phyloP scores from a whole-genome alignment of 2,797 vertebrate genomes.

The Ambastaia sidthimunki region DNA sequence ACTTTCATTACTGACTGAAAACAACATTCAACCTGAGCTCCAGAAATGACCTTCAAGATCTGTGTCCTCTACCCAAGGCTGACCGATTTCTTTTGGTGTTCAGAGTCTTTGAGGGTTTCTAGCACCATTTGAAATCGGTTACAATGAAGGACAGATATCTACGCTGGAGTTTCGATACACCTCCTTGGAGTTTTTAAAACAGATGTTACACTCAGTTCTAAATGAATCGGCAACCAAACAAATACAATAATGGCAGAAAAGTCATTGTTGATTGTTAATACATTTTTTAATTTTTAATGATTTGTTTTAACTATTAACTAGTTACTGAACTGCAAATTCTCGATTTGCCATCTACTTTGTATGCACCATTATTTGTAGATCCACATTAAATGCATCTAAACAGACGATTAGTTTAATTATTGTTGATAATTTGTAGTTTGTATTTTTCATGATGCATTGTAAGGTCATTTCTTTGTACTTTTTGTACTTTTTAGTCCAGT shows the following conservation, averaged over 20 bases:
- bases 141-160: conserved; percentile 96
- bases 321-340: too few species aligned
- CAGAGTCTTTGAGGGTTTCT: conserved; percentile 93
- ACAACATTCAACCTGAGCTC: too few species aligned
- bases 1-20: conserved; percentile 45
- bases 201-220: background rate
- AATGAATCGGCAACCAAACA: background rate
- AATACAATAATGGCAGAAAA: background rate
- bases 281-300: too few species aligned
- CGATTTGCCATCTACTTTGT: too few species aligned
- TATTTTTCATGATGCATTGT: too few species aligned
- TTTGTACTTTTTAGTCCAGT: too few species aligned
- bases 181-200: background rate
- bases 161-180: conserved; percentile 42
- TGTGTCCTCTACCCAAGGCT: conserved; percentile 90
- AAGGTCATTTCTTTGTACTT: too few species aligned
- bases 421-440: too few species aligned
- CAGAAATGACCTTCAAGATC: conserved; percentile 12
- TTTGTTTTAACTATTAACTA: background rate
- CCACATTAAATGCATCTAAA: too few species aligned
- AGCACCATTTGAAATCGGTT: conserved; percentile 99
- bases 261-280: too few species aligned
- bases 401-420: too few species aligned
- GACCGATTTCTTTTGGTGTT: conserved; percentile 99
- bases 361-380: background rate